Evolutionary conservation across 2,797 vertebrate species (phyloP).

Genomic region (Melanotaenia boesemani): DNA sequence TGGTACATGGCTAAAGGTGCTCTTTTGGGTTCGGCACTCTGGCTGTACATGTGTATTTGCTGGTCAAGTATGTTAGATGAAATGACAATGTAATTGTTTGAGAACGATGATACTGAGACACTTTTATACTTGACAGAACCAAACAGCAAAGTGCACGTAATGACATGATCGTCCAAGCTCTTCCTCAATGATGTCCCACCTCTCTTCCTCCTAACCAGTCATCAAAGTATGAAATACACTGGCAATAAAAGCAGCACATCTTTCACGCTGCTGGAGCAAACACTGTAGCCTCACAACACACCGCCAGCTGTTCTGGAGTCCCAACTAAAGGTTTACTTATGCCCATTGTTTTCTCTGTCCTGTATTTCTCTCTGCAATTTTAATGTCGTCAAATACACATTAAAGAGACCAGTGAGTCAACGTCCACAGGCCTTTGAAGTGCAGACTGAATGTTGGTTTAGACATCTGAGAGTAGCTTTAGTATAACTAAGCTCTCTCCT

Average conservation of each 20-base stretch:
- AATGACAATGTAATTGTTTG: slow-evolving; percentile 26
- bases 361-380: slow-evolving; percentile 64
- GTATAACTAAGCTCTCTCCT: slow-evolving; percentile 22
- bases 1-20: slow-evolving; percentile 38
- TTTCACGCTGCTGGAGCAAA: slow-evolving; percentile 79
- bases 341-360: slow-evolving; percentile 62
- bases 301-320: slow-evolving; percentile 65
- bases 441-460: slow-evolving; percentile 62
- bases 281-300: slow-evolving; percentile 61
- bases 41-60: neutral
- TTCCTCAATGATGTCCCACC: slow-evolving; percentile 45
- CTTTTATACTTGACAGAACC: slow-evolving; percentile 25
- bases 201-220: slow-evolving; percentile 29
- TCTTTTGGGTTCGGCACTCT: slow-evolving; percentile 23
- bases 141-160: slow-evolving; percentile 55
- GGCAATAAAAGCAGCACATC: slow-evolving; percentile 75
- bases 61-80: slow-evolving; percentile 14
- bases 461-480: slow-evolving; percentile 63
- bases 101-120: slow-evolving; percentile 11
- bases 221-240: slow-evolving; percentile 33
- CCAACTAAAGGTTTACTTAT: slow-evolving; percentile 65
- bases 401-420: slow-evolving; percentile 68
- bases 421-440: slow-evolving; percentile 75
- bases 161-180: slow-evolving; percentile 57
- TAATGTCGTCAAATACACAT: slow-evolving; percentile 71